Conservation (phyloP, 2,113 vertebrate genomes). For the Mus spicilegus region DNA sequence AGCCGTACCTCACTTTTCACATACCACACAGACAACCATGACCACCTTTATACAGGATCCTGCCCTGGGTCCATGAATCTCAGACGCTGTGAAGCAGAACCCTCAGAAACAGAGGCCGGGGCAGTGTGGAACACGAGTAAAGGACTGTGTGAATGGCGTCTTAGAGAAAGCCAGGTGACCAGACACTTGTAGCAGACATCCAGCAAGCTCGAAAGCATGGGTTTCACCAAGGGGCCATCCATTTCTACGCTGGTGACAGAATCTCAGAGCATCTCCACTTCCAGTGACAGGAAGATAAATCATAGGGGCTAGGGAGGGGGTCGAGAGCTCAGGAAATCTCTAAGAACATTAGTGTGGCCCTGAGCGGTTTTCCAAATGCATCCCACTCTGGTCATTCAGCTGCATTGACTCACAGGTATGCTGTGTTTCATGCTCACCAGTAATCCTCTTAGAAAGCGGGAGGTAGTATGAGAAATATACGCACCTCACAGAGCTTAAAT, state of each 20-base stretch:
- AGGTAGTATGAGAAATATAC: not conserved
- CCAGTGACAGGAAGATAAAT: fast-evolving
- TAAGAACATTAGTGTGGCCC: not conserved
- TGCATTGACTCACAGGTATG: fast-evolving
- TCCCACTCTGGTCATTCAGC: fast-evolving
- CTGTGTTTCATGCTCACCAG: not conserved
- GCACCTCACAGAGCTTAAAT: fast-evolving
- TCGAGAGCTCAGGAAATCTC: not conserved
- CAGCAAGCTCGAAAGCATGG: not conserved
- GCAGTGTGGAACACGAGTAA: too few species aligned
- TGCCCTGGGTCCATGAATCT: fast-evolving
- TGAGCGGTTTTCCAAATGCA: fast-evolving
- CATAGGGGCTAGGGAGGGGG: not conserved
- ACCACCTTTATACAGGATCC: fast-evolving
- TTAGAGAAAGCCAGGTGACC: not conserved
- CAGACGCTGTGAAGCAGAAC: fast-evolving
- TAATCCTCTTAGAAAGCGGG: not conserved
- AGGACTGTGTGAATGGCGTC: not conserved
- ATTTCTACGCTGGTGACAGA: fast-evolving
- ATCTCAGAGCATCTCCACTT: fast-evolving
- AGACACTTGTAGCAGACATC: not conserved
- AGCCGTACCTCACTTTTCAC: not conserved
- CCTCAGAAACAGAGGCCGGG: not conserved
- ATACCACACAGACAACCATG: fast-evolving
- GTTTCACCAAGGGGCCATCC: not conserved